These are phyloP conservation scores for Muraenolepis orangiensis DNA, from an alignment of 2,797 vertebrate species.

Conservation along the genomic window DNA sequence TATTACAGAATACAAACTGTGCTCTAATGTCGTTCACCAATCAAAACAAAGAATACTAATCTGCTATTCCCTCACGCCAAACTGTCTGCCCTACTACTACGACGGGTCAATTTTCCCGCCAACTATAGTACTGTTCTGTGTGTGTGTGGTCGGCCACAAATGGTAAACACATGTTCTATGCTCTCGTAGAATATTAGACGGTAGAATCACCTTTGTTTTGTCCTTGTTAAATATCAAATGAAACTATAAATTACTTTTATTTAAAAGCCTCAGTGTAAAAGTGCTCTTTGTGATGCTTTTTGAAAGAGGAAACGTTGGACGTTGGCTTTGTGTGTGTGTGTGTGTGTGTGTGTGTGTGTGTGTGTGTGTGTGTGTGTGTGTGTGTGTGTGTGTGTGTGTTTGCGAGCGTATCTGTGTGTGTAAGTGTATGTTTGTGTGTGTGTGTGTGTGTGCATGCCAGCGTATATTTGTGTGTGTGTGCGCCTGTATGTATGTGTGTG, in stretches of 20 bases:
- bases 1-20: not conserved
- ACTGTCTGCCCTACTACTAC: not conserved
- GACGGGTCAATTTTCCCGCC: not conserved
- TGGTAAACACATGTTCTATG: slow-evolving; percentile 38
- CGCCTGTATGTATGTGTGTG: no score
- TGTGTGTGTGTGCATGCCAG: no score
- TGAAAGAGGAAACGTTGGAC: slow-evolving; percentile 35
- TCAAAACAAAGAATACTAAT: not conserved
- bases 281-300: slow-evolving; percentile 60
- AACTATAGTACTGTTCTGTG: slow-evolving; percentile 6
- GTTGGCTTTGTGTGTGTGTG: slow-evolving; percentile 17
- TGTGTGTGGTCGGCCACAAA: slow-evolving; percentile 38
- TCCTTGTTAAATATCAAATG: slow-evolving; percentile 44
- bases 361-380: no score
- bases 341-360: no score
- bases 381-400: no score
- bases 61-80: not conserved
- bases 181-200: slow-evolving; percentile 45
- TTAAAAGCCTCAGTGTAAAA: slow-evolving; percentile 31
- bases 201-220: slow-evolving; percentile 24
- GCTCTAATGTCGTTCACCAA: not conserved
- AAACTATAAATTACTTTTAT: slow-evolving; percentile 49
- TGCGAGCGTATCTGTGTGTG: no score
- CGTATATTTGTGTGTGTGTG: not conserved
- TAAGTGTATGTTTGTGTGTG: no score